Base-by-base conservation (phyloP, 2,888 invertebrate genomes). In the Trichopria drosophilae region DNA sequence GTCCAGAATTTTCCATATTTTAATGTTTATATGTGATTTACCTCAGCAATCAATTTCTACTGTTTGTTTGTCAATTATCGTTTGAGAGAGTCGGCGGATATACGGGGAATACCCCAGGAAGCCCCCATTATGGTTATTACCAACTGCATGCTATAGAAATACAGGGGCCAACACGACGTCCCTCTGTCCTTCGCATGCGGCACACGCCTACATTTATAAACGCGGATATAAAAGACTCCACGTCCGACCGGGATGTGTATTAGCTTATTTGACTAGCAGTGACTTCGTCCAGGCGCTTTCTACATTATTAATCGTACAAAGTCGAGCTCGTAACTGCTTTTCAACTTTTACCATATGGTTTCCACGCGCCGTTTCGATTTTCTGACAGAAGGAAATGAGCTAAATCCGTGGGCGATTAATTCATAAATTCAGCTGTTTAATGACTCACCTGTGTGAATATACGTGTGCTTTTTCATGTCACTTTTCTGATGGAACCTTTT, bases 391-490 rank as follows among this genome's bases (percentile, higher is more conserved):
- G 18, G 16, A 31, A 22, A 6, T 26, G 10, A 35, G 1, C 39
- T 26, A 10, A 36, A 45, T 36, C 16, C 12, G 19, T n/a, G 13
- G 6, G n/a, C n/a, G 31, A 12, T 19, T 22, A 10, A 32, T 5
- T 20, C 15, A 32, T 16, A 34, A 42, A 49, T 29, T 35, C n/a
- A 31, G 16, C 10, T 24, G 10, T 24, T 24, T 24, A 26, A 32
- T 7, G 32, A 81, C 87, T 85, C 71, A 90, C 90, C 90, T 68
- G 90, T 90, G 73, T 90, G 90, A 58, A 90, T 97, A 75, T 97
- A 98, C 19, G 97, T 98, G 79, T 99, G 98, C 72, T 99, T 99
- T 81, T 98, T 99, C 98, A 98, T 98, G 77, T 99, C 98, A 44
- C 94, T 95, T 76, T 98, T 98, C 79, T 98, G 98, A 75, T 98